A percentile compares a stretch with the other conserved stretches of the same genome.
Evolutionary conservation across 2,797 vertebrate species (phyloP).

Genomic region (Esox lucius): DNA sequence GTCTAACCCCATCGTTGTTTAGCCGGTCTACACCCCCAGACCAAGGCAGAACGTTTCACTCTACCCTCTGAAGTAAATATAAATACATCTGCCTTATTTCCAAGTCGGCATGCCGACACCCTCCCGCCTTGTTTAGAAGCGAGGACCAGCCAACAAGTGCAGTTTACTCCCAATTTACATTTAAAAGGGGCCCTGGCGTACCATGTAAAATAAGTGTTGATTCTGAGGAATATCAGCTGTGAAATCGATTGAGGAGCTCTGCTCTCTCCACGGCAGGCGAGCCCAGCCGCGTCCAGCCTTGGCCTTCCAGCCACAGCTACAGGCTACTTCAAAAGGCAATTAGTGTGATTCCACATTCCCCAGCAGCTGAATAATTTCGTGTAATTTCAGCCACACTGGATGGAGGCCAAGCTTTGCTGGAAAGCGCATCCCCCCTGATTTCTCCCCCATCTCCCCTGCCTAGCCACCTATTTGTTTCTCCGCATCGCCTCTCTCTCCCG

Average conservation of each 20-base stretch:
- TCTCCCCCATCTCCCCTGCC: slow-evolving; percentile 59
- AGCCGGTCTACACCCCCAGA: slow-evolving; percentile 19
- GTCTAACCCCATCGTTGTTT: slow-evolving; percentile 33
- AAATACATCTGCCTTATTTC: slow-evolving; percentile 47
- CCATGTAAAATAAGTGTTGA: slow-evolving; percentile 57
- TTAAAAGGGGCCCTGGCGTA: slow-evolving; percentile 47
- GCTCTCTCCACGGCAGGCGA: slow-evolving; percentile 23
- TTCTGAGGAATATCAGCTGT: slow-evolving; percentile 63
- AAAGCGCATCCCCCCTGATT: slow-evolving; percentile 76
- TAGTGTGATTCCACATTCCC: slow-evolving; percentile 88
- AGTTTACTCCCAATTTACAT: slow-evolving; percentile 59
- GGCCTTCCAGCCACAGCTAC: slow-evolving; percentile 51
- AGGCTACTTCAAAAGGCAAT: slow-evolving; percentile 84
- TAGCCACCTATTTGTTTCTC: slow-evolving; percentile 8
- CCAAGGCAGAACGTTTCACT: slow-evolving; percentile 17
- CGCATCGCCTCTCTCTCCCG: slow-evolving; percentile 1
- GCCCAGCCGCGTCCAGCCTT: slow-evolving; percentile 37
- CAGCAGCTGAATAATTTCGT: slow-evolving; percentile 85
- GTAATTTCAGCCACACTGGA: slow-evolving; percentile 85
- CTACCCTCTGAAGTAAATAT: slow-evolving; percentile 48
- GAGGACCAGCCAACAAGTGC: slow-evolving; percentile 46
- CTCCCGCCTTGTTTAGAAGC: slow-evolving; percentile 35
- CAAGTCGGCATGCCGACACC: slow-evolving; percentile 33
- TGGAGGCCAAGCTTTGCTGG: slow-evolving; percentile 82
- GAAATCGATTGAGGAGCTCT: slow-evolving; percentile 57